These are phyloP conservation scores for Apamea monoglypha DNA, from an alignment of 2,888 invertebrate genomes.

Conservation along the genomic window DNA sequence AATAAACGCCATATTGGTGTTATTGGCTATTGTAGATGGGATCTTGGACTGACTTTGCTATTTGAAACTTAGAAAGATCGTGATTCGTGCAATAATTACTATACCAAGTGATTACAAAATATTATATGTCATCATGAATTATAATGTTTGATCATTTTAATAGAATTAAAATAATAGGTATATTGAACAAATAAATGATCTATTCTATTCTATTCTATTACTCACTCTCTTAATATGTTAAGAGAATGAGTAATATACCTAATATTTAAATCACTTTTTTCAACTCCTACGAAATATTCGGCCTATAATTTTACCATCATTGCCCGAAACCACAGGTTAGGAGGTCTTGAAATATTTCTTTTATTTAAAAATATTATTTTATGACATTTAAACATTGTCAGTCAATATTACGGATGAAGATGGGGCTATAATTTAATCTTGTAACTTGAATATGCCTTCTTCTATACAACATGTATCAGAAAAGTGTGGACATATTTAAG, in stretches of 20 bases:
- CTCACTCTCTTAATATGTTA: background rate
- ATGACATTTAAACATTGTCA: background rate
- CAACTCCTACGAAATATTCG: background rate
- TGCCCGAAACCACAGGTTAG: background rate
- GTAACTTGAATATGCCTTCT: background rate
- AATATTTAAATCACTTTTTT: background rate
- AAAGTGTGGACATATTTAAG: background rate
- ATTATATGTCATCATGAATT: background rate
- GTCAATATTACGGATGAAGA: background rate
- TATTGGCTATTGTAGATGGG: slow-evolving; percentile 16
- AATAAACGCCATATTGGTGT: slow-evolving; percentile 6
- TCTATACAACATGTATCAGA: background rate
- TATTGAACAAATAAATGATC: too few species aligned
- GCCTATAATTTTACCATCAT: background rate
- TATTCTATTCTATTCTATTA: too few species aligned
- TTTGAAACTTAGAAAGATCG: background rate
- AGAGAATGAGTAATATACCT: too few species aligned
- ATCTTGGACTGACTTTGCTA: background rate
- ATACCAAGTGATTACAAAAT: background rate
- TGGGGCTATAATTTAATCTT: background rate
- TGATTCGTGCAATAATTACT: background rate
- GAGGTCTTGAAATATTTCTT: background rate
- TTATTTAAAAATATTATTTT: background rate
- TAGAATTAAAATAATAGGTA: background rate
- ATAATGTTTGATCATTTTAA: background rate